These are phyloP conservation scores for Hyla sarda DNA, from an alignment of 2,113 vertebrate species.

Conservation along the genomic window DNA sequence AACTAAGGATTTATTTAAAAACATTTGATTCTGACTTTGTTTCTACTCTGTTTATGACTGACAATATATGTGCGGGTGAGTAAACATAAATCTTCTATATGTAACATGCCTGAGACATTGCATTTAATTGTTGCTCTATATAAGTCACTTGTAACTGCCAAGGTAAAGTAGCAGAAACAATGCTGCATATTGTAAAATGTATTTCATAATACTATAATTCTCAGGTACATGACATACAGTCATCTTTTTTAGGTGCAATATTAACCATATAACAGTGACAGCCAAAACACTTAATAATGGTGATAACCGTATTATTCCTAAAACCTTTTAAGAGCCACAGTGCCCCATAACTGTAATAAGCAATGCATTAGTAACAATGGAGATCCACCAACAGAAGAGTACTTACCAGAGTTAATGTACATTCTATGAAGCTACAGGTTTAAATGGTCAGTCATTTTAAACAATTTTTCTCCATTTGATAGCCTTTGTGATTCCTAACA, in stretches of 20 bases:
- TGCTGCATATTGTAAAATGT: neutral
- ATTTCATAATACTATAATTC: neutral
- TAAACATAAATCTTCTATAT: conserved; percentile 30
- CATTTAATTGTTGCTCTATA: conserved; percentile 36
- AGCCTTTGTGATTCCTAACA: no score
- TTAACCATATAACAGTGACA: neutral
- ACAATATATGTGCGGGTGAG: neutral
- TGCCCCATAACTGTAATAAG: neutral
- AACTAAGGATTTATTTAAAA: conserved; percentile 38
- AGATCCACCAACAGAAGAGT: neutral
- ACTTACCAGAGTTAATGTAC: no score
- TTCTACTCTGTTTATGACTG: conserved; percentile 25
- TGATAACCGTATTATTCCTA: neutral
- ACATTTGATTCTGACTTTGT: neutral
- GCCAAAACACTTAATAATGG: neutral
- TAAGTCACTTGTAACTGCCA: conserved; percentile 10
- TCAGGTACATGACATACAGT: neutral
- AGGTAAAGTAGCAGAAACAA: neutral
- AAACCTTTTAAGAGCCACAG: neutral
- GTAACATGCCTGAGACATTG: conserved; percentile 16
- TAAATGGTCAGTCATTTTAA: no score
- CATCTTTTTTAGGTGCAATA: no score
- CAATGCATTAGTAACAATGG: neutral
- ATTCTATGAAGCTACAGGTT: no score
- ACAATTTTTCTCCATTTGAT: no score